Base-by-base conservation (phyloP, 2,113 vertebrate genomes). In the Laterallus jamaicensis region DNA sequence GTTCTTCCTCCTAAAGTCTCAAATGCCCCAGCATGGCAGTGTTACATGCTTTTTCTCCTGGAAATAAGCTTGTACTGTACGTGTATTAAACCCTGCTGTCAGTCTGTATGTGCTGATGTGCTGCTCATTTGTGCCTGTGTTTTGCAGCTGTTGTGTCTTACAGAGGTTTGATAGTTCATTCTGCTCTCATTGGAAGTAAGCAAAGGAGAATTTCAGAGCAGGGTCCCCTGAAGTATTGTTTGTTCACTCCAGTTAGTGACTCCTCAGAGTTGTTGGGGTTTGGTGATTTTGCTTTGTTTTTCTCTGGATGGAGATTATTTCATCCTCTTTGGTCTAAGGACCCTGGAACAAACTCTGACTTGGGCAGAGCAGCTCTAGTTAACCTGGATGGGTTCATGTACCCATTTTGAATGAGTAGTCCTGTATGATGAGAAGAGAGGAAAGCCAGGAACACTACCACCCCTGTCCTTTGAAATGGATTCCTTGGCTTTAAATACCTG, bases 61-160 rank as follows among this genome's bases (percentile, higher is more conserved):
- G 92, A 95, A 76, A 68, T 78, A 89, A 81, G 94, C 97, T 96
- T 82, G 88, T 93, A 49, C 77, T 93, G 56, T 81, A 5, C 78
- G 26, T 88, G 92, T 92, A 18, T 94, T 85, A 89, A 95, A 96
- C 83, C 69, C 91, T 32, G 29, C 90, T 71, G 70, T 97, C 82
- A 26, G 86, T 91, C 35, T 95, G 14, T 96, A 39, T 97, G 95
- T 97, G 94, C 97, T 95, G 95, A 83, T 96, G 80, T 98, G 87
- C 90, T 97, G 93, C 93, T 88, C 90, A 78, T 95, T 49, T 95
- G 90, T 97, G 95, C 94, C 85, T 95, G 88, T 96, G 94, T 96
- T 92, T 92, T 77, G 85, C 79, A 80, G 92, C 95, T 96, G 95
- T 95, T 73, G 44, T 82, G 85, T 96, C 76, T 88, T 69, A 16